These are phyloP conservation scores for Listronotus bonariensis DNA, from an alignment of 1,140 invertebrate species.

Conservation along the genomic window DNA sequence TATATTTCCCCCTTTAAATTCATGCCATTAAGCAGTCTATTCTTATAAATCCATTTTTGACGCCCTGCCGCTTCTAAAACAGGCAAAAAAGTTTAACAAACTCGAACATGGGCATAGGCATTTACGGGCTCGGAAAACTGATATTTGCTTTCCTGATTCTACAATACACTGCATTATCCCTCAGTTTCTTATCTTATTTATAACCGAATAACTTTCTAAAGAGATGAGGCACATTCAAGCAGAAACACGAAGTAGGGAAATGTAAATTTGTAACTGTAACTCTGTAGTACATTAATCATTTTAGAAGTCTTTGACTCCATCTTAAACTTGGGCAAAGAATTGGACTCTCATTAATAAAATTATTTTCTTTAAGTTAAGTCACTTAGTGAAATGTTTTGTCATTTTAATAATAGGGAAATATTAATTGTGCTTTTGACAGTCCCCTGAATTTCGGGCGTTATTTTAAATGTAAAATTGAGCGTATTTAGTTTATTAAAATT, in stretches of 20 bases:
- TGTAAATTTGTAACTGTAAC: constrained; percentile 33
- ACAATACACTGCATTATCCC: constrained; percentile 29
- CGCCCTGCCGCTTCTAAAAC: background rate
- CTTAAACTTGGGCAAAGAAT: constrained; percentile 18
- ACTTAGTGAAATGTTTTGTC: background rate
- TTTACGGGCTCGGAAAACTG: constrained; percentile 17
- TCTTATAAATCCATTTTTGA: constrained; percentile 21
- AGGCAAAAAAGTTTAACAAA: constrained; percentile 23
- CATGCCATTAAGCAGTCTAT: constrained; percentile 21
- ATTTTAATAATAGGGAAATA: constrained; percentile 4
- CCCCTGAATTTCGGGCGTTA: background rate
- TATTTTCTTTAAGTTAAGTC: constrained; percentile 13
- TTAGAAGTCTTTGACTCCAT: constrained; percentile 24
- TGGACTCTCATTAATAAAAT: constrained; percentile 30
- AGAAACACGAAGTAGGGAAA: constrained; percentile 30
- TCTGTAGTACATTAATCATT: constrained; percentile 30
- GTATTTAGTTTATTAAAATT: no score
- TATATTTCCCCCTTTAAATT: constrained; percentile 1
- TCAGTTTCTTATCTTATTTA: constrained; percentile 36
- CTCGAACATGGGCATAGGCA: constrained; percentile 1
- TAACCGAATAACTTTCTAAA: constrained; percentile 35
- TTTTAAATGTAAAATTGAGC: background rate
- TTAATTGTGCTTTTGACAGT: background rate
- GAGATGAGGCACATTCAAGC: constrained; percentile 29
- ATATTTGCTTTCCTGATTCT: constrained; percentile 27